Evolutionary conservation across 2,888 invertebrate species (phyloP), one percentile per base, ranked within the genome.

Genomic region (Andrena flavipes): DNA sequence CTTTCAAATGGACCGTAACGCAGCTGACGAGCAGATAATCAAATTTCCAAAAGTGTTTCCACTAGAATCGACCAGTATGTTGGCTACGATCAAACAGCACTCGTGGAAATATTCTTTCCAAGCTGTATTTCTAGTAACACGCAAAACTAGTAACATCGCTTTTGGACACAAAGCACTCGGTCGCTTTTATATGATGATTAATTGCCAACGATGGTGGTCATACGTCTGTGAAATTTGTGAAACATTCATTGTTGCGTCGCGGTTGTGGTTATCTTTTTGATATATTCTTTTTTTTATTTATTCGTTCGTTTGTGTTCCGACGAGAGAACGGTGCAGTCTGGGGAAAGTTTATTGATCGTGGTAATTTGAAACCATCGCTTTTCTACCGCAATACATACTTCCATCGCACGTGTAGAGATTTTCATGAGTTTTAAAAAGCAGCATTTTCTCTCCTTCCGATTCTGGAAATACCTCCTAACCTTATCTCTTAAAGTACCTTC

Each of bases 161-260:
- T 49, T 65, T 59, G 10, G 54, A 7, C 2, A 20, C 4, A 29
- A 29, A 20, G 10, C 49, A 59, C 23, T 23, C 56, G 23, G 42
- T 72, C 42, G 26, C 2, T 33, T 69, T 42, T 69, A 35, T 51
- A 59, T 33, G 7, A 20, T 20, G 80, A 79, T 79, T 73, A 68
- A 63, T 63, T 16, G 51, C 30, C 20, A 3, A 10, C 42, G 26
- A n/a, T n/a, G 23, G 35, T 54, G 59, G 35, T 33, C 63, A 56
- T 42, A 30, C 23, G 20, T n/a, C 29, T n/a, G 6, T 42, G 10
- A 63, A 80, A 72, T 79, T 68, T 29, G 10, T 16, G 26, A 54
- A 72, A 69, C 20, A 26, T 64, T 56, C 49, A 62, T 48, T 23
- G 10, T 7, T 6, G 23, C 26, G 20, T 20, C 16, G 16, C 30